Conservation (phyloP, 2,888 invertebrate species). For the Macrosoma leucophasiata region DNA sequence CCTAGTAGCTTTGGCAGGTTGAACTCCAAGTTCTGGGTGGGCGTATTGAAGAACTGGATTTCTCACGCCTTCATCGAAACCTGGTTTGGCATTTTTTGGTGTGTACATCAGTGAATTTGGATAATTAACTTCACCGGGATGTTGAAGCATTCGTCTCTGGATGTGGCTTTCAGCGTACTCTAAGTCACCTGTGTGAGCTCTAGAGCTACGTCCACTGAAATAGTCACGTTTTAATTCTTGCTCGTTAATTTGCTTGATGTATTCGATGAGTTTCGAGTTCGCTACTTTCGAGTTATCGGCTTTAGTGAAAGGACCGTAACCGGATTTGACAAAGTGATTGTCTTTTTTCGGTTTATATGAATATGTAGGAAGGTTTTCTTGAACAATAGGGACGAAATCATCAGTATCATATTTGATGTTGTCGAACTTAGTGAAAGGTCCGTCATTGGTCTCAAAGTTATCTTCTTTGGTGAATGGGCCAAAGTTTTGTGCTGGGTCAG, state of each 20-base stretch:
- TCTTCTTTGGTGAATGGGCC: constrained; percentile 79
- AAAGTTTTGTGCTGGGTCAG: constrained; percentile 53
- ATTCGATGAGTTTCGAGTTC: constrained; percentile 77
- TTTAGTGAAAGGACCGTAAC: constrained; percentile 79
- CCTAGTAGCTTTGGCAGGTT: constrained; percentile 80
- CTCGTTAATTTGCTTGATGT: constrained; percentile 80
- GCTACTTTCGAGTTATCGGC: constrained; percentile 76
- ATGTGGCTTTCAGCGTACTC: constrained; percentile 75
- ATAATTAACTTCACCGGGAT: constrained; percentile 78
- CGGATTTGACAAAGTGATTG: constrained; percentile 57
- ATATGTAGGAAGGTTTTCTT: constrained; percentile 39
- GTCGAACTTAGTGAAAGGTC: constrained; percentile 78
- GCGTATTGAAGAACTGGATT: constrained; percentile 87
- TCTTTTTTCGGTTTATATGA: constrained; percentile 63
- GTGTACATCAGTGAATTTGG: constrained; percentile 81
- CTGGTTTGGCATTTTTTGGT: constrained; percentile 75
- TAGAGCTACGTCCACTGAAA: constrained; percentile 69
- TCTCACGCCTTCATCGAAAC: constrained; percentile 81
- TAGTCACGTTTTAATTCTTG: constrained; percentile 78
- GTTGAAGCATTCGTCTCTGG: constrained; percentile 83
- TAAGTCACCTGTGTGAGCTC: constrained; percentile 63
- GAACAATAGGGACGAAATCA: constrained; percentile 40
- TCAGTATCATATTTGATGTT: constrained; percentile 63
- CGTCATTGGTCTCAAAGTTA: constrained; percentile 72
- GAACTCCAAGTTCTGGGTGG: constrained; percentile 86